Evolutionary conservation across 1,140 invertebrate species (phyloP), one percentile per base, ranked within the genome.

Genomic region (Nasonia giraulti): DNA sequence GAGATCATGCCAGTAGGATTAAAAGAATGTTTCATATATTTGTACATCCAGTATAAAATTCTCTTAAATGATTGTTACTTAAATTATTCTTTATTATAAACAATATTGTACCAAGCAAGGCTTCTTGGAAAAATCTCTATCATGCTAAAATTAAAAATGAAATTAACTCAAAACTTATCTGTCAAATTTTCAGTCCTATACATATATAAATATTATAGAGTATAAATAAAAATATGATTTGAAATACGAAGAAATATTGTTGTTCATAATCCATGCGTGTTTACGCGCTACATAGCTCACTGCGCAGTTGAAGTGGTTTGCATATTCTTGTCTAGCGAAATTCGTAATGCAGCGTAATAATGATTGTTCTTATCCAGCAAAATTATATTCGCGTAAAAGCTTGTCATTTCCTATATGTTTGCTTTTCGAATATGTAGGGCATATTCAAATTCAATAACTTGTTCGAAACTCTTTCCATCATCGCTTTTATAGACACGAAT

Each of bases 1-100:
- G 17, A 79, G 77, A 80, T 85, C 75, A 69, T 85, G 71, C 73
- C 77, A 85, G 78, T 85, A 85, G 83, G 40, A 80, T 80, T 85
- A 47, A 62, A 85, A 80, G 33, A 50, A 75, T 74, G 33, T 85
- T 85, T 85, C 78, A 73, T 85, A 85, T 85, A 74, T 84, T 84
- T 84, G 77, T 84, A 84, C 69, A 74, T 80, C 69, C 68, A 80
- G 62, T 66, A 84, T 80, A 66, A 75, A 74, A 66, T 66, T 83
- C 5, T 50, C 66, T 83, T 33, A 55, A 71, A 68, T 37, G 14
- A 71, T 82, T 83, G 69, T 74, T 75, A 74, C 23, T 12, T 74
- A 71, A 79, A 80, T 84, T 84, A 62, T 62, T 47, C 83, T 84
- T 84, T 74, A 78, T 55, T 77, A 50, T 62, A 69, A 44, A 44